Percentiles rank a stretch among this genome's conserved stretches.
These are phyloP conservation scores for Polymixis flavicincta DNA, from an alignment of 2,888 invertebrate genomes.

Conservation along the genomic window DNA sequence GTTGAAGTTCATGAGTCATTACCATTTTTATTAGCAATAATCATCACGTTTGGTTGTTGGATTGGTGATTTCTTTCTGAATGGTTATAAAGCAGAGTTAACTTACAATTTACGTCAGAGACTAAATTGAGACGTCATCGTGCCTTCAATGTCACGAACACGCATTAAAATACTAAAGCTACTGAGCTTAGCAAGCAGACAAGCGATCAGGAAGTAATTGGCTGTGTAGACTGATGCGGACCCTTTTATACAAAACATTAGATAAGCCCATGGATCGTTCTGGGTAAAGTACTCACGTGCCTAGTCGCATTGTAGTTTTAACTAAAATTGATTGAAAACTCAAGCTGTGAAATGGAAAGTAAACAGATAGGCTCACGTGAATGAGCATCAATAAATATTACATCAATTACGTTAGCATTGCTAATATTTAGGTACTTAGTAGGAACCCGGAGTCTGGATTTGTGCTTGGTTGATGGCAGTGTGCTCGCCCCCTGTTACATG, in stretches of 20 bases:
- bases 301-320: not conserved
- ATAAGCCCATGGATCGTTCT: not conserved
- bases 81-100: not conserved
- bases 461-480: too few relatives aligned
- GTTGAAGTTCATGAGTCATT: not conserved
- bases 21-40: too few relatives aligned
- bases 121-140: slow-evolving; percentile 40
- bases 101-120: slow-evolving; percentile 10
- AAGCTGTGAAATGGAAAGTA: not conserved
- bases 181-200: slow-evolving; percentile 24
- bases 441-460: too few relatives aligned
- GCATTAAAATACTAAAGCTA: slow-evolving; percentile 35
- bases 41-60: not conserved
- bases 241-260: not conserved
- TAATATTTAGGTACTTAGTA: too few relatives aligned
- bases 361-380: too few relatives aligned
- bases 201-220: slow-evolving; percentile 19
- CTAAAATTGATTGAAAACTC: not conserved
- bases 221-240: not conserved
- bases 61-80: not conserved
- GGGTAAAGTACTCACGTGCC: too few relatives aligned
- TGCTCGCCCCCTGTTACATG: too few relatives aligned
- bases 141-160: slow-evolving; percentile 46
- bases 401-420: too few relatives aligned
- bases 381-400: too few relatives aligned